Evolutionary conservation across 1,140 invertebrate genomes (phyloP), one percentile per base, ranked within the genome.

Genomic region (Ceratina calcarata): DNA sequence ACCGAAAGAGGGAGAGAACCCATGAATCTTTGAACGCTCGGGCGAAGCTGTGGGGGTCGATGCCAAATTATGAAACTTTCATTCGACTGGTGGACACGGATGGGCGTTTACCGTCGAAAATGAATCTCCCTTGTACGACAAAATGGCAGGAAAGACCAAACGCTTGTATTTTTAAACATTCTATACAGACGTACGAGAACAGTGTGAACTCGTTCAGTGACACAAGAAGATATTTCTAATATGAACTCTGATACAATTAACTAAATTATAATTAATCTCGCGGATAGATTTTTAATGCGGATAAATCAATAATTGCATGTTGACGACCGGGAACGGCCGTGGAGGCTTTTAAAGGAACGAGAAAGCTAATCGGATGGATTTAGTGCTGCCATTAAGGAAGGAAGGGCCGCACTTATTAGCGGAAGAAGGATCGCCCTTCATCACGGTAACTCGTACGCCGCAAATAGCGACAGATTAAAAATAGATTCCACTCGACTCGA

Each of bases 21-120:
- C 22, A 80, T 75, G 73, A 80, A 80, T 68, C 72, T 80, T 69
- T 76, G 72, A 80, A 76, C 76, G 24, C 60, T 57, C 45, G 76
- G 69, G 32, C 62, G 32, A 71, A 78, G 69, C 49, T 62, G 49
- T 24, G 22, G 51, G 68, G 76, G 66, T 78, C 51, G 76, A 78
- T 57, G 76, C 16, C 68, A 67, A 78, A 78, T 78, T 78, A 78
- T 78, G 69, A 78, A 78, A 78, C 49, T 78, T 78, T 78, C 70
- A 71, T 78, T 57, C 69, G 60, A 55, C 60, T 15, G 37, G 68
- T 60, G 13, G 58, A 45, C 58, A 37, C 32, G 49, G 15, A 32
- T n/a, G 24, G 37, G n/a, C 16, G 76, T 22, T 64, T 71, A 62
- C n/a, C 45, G 6, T 27, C 76, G 24, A 18, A 72, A 55, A 78